Evolutionary conservation across 2,113 vertebrate species (phyloP), one percentile per base, ranked within the genome.

Genomic region (Chlamydotis undulata): DNA sequence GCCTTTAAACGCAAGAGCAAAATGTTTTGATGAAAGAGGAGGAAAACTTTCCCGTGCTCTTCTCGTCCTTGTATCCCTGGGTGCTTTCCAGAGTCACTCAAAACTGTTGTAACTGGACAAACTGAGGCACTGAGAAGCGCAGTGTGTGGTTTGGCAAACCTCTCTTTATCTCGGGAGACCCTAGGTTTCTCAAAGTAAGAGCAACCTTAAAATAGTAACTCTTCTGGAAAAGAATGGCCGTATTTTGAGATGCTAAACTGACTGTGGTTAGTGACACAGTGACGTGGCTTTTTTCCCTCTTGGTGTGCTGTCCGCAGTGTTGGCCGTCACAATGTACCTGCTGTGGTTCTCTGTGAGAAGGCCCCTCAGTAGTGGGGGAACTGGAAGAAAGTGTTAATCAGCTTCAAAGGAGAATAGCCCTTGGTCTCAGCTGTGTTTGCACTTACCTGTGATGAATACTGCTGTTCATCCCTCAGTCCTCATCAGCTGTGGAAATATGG

Each of bases 51-150:
- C 53, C 79, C 0, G 1, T 82, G 45, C 22, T 88, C 26, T 86
- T 78, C 69, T 89, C 39, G 35, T 84, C n/a, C 39, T 55, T 63
- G 22, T 71, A 53, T 76, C 39, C 14, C 28, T 74, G 71, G 22
- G 50, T 78, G 52, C 49, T 87, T 92, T 92, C 80, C 55, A 89
- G 60, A 74, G 55, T 85, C 9, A 60, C 52, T 71, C 23, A 93
- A 43, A 94, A 71, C 57, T 17, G 23, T 50, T 35, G 82, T 55
- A 86, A 24, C 21, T 70, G 26, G 53, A 73, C 39, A 76, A 87
- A 82, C 2, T 6, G 47, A 77, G 74, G 83, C 50, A 93, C 17
- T 9, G 19, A 86, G 23, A 5, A 60, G 21, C 0, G 0, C 10
- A 26, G 14, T 35, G 57, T 50, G 52, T 70, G 43, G 33, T 87